phyloP scores from a whole-genome alignment of 2,797 vertebrate species.

The Garrulus glandarius region DNA sequence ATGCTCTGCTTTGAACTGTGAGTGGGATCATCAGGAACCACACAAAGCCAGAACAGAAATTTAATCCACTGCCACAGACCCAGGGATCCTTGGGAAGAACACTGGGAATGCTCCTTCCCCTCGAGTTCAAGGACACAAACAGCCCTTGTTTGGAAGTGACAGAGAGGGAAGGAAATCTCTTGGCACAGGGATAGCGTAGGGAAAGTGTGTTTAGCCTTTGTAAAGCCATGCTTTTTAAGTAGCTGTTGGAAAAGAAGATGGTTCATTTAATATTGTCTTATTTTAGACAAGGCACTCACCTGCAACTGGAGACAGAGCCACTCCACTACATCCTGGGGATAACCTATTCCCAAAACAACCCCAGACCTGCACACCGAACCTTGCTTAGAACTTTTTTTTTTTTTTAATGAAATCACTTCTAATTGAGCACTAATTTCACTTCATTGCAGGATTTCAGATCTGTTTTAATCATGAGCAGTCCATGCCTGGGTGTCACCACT shows the following conservation, averaged over 20 bases:
- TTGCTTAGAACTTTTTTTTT: too few relatives aligned
- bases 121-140: not conserved
- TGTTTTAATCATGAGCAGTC: not conserved
- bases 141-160: not conserved
- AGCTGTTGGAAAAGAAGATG: not conserved
- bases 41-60: not conserved
- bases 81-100: not conserved
- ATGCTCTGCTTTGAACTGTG: not conserved
- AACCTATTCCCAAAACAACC: not conserved
- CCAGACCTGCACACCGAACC: not conserved
- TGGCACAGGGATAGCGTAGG: accelerated
- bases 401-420: not conserved
- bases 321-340: accelerated
- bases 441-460: not conserved
- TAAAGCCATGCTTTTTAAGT: accelerated
- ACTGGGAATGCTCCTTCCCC: not conserved
- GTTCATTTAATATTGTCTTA: not conserved
- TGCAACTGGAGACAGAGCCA: not conserved
- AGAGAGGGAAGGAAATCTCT: not conserved
- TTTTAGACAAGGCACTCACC: not conserved
- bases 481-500: not conserved
- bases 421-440: not conserved
- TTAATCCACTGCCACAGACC: not conserved
- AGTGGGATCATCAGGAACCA: not conserved
- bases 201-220: not conserved